These are phyloP conservation scores for Macrosteles quadrilineatus DNA, from an alignment of 1,140 invertebrate species.

Conservation along the genomic window DNA sequence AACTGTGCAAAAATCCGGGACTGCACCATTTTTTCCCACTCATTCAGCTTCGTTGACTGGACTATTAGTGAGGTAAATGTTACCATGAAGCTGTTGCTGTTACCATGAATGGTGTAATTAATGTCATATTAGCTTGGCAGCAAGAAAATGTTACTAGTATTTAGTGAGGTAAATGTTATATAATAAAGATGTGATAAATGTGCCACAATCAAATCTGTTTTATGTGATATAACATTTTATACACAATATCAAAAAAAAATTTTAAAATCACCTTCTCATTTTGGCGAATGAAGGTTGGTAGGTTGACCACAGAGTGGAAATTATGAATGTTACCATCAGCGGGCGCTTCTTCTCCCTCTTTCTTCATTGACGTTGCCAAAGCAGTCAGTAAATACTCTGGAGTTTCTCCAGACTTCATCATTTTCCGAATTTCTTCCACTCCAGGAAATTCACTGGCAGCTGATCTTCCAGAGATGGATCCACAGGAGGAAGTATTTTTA, in stretches of 20 bases:
- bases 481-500: constrained; percentile 48
- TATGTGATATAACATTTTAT: no score
- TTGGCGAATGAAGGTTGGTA: constrained; percentile 71
- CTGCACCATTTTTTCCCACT: no score
- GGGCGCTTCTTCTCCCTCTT: constrained; percentile 47
- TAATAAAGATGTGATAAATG: no score
- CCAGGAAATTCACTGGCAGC: constrained; percentile 57
- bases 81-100: no score
- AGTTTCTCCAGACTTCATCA: constrained; percentile 64
- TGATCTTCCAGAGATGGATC: constrained; percentile 52
- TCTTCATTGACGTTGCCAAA: constrained; percentile 59
- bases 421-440: constrained; percentile 64
- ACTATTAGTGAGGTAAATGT: no score
- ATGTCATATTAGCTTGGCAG: no score
- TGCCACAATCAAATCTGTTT: no score
- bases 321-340: constrained; percentile 41
- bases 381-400: constrained; percentile 67
- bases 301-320: constrained; percentile 65
- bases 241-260: background rate
- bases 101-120: no score
- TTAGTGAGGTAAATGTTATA: no score
- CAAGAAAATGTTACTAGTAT: no score
- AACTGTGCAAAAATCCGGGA: no score
- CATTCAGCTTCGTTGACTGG: no score
- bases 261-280: constrained; percentile 66